phyloP scores from a whole-genome alignment of 2,113 vertebrate genomes.

The Psophia crepitans region DNA sequence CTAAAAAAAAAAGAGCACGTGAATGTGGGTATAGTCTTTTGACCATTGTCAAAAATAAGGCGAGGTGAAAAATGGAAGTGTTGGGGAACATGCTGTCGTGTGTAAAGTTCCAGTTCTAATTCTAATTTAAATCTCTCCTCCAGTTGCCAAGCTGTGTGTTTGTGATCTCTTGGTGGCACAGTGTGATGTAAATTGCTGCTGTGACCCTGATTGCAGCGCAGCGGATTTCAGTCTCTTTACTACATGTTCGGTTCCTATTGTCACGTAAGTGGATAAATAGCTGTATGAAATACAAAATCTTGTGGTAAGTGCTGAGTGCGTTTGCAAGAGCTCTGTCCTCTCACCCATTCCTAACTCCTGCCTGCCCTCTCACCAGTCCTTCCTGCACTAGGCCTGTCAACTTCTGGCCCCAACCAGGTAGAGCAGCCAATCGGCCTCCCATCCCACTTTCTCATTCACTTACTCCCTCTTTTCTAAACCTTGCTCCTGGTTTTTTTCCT shows the following conservation, averaged over 20 bases:
- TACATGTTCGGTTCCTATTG: constrained; percentile 72
- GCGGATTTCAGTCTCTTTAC: constrained; percentile 79
- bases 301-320: accelerated
- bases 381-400: not conserved
- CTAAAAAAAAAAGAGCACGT: accelerated
- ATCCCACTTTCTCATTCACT: not conserved
- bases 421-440: not conserved
- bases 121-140: not conserved
- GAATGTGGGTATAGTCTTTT: not conserved
- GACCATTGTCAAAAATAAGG: not conserved
- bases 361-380: not conserved
- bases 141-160: constrained; percentile 77
- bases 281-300: not conserved
- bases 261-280: constrained; percentile 71
- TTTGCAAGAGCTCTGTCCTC: not conserved
- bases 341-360: not conserved
- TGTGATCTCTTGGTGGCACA: constrained; percentile 77
- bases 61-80: not conserved
- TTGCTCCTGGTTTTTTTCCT: not conserved
- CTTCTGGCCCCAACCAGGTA: not conserved
- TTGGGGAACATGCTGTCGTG: not conserved
- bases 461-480: not conserved
- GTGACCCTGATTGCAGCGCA: constrained; percentile 78
- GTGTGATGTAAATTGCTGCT: constrained; percentile 85
- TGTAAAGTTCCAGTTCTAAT: not conserved